These are phyloP conservation scores for Archegozetes longisetosus DNA, from an alignment of 1,140 invertebrate species.

Conservation along the genomic window DNA sequence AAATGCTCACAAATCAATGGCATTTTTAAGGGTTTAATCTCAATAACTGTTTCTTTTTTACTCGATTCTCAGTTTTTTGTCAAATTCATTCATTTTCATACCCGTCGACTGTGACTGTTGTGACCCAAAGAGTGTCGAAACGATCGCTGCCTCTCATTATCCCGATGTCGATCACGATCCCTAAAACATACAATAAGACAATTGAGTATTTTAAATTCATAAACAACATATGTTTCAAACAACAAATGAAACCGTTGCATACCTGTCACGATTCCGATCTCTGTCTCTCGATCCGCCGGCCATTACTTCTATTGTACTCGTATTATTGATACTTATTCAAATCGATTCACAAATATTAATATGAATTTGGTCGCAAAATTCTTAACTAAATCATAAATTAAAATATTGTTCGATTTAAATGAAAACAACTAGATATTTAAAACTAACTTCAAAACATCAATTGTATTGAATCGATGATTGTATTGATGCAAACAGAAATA, in stretches of 20 bases:
- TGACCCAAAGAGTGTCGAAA: background rate
- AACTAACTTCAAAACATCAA: too few species aligned
- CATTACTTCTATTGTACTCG: background rate
- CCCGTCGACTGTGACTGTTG: constrained; percentile 5
- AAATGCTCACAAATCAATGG: too few species aligned
- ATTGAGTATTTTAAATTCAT: too few species aligned
- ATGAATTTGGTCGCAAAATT: too few species aligned
- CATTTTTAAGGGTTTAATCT: background rate
- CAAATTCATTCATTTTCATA: constrained; percentile 3
- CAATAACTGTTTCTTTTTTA: background rate
- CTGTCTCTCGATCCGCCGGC: constrained; percentile 2
- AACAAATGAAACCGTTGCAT: background rate
- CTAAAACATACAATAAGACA: background rate
- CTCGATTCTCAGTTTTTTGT: background rate
- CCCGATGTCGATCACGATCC: constrained; percentile 4
- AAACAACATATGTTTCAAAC: too few species aligned
- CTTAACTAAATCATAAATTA: too few species aligned
- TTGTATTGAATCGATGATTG: too few species aligned
- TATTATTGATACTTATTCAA: too few species aligned
- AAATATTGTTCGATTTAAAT: too few species aligned
- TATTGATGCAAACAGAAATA: too few species aligned
- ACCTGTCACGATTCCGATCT: background rate
- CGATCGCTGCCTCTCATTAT: background rate
- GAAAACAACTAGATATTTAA: too few species aligned
- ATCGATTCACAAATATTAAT: too few species aligned